Base-by-base conservation (phyloP, 2,888 invertebrate species). In the Empis livida region DNA sequence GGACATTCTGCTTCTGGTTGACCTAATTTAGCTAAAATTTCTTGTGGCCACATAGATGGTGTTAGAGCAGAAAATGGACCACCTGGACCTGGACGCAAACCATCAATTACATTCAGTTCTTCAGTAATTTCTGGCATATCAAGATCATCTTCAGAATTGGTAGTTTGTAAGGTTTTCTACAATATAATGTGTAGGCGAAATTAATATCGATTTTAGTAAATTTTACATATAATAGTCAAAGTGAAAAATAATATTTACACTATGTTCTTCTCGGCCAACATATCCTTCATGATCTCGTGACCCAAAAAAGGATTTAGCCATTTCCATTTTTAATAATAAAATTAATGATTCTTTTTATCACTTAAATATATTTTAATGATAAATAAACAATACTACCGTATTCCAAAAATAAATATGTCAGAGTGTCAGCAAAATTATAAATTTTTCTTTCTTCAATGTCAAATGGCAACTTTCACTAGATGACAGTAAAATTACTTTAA, bases 31-130 rank as follows among this genome's bases (percentile, higher is more conserved):
- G 82, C 83, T 65, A 93, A 77, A 47, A 94, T 84, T 62, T 94
- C 91, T 67, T 94, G 93, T 1, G 95, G 95, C 81, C 94, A 93
- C 93, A 96, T 95, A 51, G 93, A 94, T 4, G 94, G 81, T 2
- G 91, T 94, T 13, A 96, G 76, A 2, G 93, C 94, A 27, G 92
- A 94, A 70, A 96, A 96, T 2, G 94, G 88, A 2, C 93, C 93
- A 2, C 93, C 88, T 13, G 87, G 87, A 44, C 79, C 78, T 10
- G 87, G 87, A 10, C 82, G 77, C 43, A 86, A 62, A 44, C 80
- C 77, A 64, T 86, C 87, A 23, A 80, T 77, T 48, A 78, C 72
- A 58, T 81, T 82, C 50, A 89, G 70, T 30, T 82, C 81, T 56
- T 84, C 80, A 55, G 79, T 76, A 51, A 78, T 73, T 57, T 78